Conservation (phyloP, 2,113 vertebrate species). For the Eptatretus burgeri region DNA sequence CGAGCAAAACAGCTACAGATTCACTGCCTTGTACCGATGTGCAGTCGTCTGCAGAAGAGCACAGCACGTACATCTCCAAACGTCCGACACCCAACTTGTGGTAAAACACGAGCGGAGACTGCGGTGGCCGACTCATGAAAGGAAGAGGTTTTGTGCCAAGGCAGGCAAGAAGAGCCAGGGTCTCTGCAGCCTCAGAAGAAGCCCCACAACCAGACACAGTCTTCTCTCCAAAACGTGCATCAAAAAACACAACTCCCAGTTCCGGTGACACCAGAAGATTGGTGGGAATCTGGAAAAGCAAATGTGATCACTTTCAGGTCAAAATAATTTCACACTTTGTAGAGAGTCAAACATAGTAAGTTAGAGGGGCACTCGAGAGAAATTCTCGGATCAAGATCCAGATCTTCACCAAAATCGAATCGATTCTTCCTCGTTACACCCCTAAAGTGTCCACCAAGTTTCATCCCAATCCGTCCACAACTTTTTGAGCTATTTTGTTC, state of each 20-base stretch:
- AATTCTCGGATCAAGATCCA: too few relatives aligned
- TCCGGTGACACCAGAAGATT: slow-evolving; percentile 36
- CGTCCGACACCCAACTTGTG: slow-evolving; percentile 83
- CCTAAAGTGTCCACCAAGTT: too few relatives aligned
- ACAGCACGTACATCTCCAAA: slow-evolving; percentile 52
- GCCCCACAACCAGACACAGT: slow-evolving; percentile 11
- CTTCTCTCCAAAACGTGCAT: slow-evolving; percentile 21
- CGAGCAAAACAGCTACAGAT: slow-evolving; percentile 44
- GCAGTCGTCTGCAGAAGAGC: slow-evolving; percentile 27
- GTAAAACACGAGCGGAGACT: slow-evolving; percentile 35
- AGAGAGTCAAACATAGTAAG: too few relatives aligned
- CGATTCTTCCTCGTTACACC: too few relatives aligned
- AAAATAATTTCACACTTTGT: too few relatives aligned
- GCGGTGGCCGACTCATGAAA: slow-evolving; percentile 15
- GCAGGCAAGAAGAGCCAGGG: background rate
- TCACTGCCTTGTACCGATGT: slow-evolving; percentile 19
- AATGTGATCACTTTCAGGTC: background rate
- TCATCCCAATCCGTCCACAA: too few relatives aligned
- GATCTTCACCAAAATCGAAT: too few relatives aligned
- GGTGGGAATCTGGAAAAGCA: background rate
- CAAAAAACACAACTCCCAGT: slow-evolving; percentile 59
- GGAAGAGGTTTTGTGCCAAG: slow-evolving; percentile 13
- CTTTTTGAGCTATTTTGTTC: too few relatives aligned
- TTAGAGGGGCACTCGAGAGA: too few relatives aligned
- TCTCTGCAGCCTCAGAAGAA: background rate